Evolutionary conservation across 2,888 invertebrate species (phyloP), one percentile per base, ranked within the genome.

Genomic region (Gandaritis pyraliata): DNA sequence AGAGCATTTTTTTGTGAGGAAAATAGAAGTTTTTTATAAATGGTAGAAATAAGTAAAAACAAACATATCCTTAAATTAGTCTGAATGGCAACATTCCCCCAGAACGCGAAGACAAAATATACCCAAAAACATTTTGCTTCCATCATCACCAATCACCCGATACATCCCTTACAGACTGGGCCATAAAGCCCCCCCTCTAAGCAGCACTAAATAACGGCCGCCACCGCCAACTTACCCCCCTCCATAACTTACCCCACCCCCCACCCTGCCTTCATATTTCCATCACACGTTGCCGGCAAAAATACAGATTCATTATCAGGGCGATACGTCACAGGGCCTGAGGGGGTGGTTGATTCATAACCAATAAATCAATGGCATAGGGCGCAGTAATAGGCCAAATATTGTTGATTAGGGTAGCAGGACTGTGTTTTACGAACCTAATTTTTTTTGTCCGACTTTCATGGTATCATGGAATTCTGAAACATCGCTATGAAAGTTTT

Each of bases 221-320:
- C 72, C 75, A 72, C 69, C 71, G 68, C 70, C 73, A 72, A 70
- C 59, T 43, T 43, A 43, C 16, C 43, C 43, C 43, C 43, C 69
- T 60, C 68, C 71, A 73, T 77, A 77, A 75, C 65, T 78, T 74
- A 81, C 72, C 76, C 74, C 75, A 77, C 72, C 76, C 74, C 75
- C 78, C 71, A 73, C 65, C 75, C 84, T 83, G 86, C 87, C 87
- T 64, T 64, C 64, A 66, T 90, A 88, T 86, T 89, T 88, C 89
- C 88, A 89, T 90, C 90, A 89, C 83, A 81, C 81, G 83, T 66
- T 74, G 72, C 80, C 80, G 76, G 86, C 87, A 89, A 88, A 89
- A 89, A 88, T 86, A 88, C 86, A 87, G 86, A 88, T 89, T 90
- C 90, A 90, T 90, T 90, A 90, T 90, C 90, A 83, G 78, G 79